Conservation (phyloP, 2,888 invertebrate genomes). For the Spisula solida region DNA sequence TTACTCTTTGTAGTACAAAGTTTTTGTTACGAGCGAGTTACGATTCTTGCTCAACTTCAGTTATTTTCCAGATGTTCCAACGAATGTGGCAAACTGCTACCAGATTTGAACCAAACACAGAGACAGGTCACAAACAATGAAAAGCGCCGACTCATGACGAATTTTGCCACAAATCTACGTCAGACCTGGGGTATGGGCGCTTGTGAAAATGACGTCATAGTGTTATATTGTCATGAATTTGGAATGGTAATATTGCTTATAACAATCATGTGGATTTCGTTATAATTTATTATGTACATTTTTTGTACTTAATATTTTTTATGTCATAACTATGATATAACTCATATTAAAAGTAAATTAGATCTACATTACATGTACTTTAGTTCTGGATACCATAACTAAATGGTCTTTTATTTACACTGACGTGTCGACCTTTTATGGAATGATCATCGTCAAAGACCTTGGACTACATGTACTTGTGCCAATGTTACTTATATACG, state of each 20-base stretch:
- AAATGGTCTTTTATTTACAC: no score
- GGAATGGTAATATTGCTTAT: constrained; percentile 70
- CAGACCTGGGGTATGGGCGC: constrained; percentile 66
- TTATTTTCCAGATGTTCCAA: constrained; percentile 71
- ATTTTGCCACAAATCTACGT: constrained; percentile 72
- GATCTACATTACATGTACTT: no score
- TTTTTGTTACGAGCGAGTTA: neutral
- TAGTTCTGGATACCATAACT: no score
- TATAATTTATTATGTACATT: no score
- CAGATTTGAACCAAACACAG: constrained; percentile 57
- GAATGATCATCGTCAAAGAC: no score
- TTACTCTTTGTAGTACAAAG: neutral
- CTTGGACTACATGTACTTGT: no score
- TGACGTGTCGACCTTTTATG: no score
- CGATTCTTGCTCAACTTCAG: neutral
- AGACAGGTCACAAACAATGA: constrained; percentile 56
- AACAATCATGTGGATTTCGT: neutral
- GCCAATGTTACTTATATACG: no score
- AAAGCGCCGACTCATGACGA: constrained; percentile 65
- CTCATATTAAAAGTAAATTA: no score
- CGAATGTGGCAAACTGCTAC: constrained; percentile 74
- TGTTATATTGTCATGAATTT: constrained; percentile 73
- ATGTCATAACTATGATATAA: no score
- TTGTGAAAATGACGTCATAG: constrained; percentile 76
- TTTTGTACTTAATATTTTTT: no score